Conservation (phyloP, 2,113 vertebrate genomes). For the Brachyhypopomus gauderio region DNA sequence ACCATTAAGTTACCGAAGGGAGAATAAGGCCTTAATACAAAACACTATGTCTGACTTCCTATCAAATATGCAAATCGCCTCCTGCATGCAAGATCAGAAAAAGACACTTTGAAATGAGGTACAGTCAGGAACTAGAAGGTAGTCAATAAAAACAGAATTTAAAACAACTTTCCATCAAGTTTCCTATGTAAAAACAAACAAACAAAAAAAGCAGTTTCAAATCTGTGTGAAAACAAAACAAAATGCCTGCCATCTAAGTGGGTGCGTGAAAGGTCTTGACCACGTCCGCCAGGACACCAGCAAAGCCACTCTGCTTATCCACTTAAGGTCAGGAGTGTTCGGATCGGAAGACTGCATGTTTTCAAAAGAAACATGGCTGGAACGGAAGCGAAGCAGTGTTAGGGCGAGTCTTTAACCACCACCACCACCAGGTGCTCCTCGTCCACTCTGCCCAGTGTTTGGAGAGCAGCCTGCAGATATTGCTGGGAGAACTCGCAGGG, state of each 20-base stretch:
- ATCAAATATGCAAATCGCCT: background rate
- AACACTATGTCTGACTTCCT: background rate
- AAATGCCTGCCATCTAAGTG: too few species aligned
- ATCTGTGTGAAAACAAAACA: background rate
- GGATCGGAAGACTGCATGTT: background rate
- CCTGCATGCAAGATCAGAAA: constrained; percentile 40
- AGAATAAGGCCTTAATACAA: background rate
- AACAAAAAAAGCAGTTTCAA: constrained; percentile 2
- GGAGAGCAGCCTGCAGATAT: constrained; percentile 91
- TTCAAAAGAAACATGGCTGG: background rate
- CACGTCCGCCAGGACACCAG: background rate
- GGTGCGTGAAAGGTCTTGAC: background rate
- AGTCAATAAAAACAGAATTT: constrained; percentile 14
- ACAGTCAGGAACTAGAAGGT: constrained; percentile 21
- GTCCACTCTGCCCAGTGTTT: constrained; percentile 90
- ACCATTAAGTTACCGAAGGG: background rate
- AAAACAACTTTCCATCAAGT: background rate
- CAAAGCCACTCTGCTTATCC: background rate
- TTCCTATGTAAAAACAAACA: constrained; percentile 7
- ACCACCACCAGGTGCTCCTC: constrained; percentile 98
- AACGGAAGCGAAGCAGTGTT: constrained; percentile 55
- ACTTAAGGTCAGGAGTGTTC: background rate
- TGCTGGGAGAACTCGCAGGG: constrained; percentile 95
- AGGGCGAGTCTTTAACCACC: constrained; percentile 90
- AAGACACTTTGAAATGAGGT: constrained; percentile 33